Conservation (phyloP, 1,140 invertebrate genomes). For the Mesaphorura yosii region DNA sequence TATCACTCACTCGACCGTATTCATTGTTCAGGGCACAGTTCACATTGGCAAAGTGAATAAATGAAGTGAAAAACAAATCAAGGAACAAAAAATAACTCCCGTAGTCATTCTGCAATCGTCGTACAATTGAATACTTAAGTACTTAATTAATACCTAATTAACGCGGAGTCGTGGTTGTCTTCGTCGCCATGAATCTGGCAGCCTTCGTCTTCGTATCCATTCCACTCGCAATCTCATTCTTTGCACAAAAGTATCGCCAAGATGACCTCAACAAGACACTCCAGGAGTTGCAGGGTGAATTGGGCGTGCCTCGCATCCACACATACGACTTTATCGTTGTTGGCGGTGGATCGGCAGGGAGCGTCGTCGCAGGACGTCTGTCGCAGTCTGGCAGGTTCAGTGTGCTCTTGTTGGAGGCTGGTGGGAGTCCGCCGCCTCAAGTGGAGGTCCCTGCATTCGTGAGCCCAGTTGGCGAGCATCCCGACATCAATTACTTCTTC, state of each 20-base stretch:
- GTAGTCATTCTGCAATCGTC: no score
- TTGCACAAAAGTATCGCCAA: neutral
- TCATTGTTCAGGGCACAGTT: no score
- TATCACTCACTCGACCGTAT: no score
- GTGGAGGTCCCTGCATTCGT: neutral
- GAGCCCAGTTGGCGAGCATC: neutral
- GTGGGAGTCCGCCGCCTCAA: neutral
- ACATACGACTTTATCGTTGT: neutral
- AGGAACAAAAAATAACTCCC: no score
- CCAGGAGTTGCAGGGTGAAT: neutral
- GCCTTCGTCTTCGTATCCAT: neutral
- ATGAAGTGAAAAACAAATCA: no score
- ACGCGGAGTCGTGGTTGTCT: no score
- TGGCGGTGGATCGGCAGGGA: constrained; percentile 2
- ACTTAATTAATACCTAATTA: no score
- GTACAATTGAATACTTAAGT: no score
- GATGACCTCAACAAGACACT: neutral
- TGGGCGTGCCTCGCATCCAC: neutral
- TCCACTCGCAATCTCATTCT: neutral
- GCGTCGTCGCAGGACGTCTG: constrained; percentile 1
- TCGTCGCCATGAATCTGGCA: neutral
- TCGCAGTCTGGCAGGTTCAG: constrained; percentile 1
- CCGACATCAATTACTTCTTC: constrained; percentile 9
- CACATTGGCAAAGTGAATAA: no score
- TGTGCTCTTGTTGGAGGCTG: constrained; percentile 7